A percentile compares a stretch with the other conserved stretches of the same genome.
These are phyloP conservation scores for Penaeus vannamei DNA, from an alignment of 1,140 invertebrate genomes.

Conservation along the genomic window DNA sequence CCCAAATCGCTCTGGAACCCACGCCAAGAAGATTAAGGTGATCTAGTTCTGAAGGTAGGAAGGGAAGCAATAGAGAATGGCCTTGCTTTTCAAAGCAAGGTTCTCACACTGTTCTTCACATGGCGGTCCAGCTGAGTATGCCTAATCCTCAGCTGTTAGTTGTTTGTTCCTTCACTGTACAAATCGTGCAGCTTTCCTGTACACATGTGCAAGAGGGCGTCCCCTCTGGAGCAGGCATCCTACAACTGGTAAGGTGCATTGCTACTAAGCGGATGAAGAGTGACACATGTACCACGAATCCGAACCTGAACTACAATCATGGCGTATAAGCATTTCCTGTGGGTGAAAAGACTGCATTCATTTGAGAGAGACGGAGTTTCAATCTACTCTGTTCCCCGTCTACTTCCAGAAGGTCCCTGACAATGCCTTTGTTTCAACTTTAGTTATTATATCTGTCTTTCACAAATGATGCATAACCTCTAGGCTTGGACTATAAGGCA, in stretches of 20 bases:
- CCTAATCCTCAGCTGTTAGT: neutral
- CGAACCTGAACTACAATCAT: constrained; percentile 8
- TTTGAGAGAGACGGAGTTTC: neutral
- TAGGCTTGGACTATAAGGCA: constrained; percentile 34
- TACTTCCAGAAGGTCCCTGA: constrained; percentile 14
- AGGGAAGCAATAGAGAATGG: too few relatives aligned
- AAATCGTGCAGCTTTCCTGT: neutral
- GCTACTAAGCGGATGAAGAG: neutral
- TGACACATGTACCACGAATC: neutral
- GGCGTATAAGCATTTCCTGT: neutral
- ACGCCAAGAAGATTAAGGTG: too few relatives aligned
- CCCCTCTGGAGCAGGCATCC: neutral
- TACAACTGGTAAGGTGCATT: neutral
- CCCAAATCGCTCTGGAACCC: too few relatives aligned
- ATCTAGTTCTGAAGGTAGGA: too few relatives aligned
- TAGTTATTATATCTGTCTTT: constrained; percentile 1
- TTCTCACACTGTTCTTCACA: constrained; percentile 5
- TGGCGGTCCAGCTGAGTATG: neutral
- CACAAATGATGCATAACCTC: neutral
- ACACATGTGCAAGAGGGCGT: neutral
- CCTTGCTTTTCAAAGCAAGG: too few relatives aligned
- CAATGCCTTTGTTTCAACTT: neutral
- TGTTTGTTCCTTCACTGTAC: neutral
- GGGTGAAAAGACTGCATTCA: neutral
- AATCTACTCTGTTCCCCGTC: neutral